Conservation (phyloP, 2,113 vertebrate species). For the Epinephelus moara region DNA sequence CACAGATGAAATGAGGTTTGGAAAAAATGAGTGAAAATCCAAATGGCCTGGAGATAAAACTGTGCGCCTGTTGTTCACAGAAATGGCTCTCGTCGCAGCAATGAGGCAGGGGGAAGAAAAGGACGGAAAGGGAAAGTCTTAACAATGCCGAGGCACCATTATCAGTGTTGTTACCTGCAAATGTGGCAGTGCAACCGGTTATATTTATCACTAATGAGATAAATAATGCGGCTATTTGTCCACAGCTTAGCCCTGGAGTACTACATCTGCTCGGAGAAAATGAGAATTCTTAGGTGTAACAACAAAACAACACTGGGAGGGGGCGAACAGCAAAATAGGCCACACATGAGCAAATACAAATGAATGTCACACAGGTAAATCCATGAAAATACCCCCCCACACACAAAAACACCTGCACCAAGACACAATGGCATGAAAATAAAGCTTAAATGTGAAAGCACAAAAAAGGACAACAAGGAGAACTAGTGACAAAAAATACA, state of each 20-base stretch:
- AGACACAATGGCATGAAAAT: not conserved
- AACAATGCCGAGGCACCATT: constrained; percentile 41
- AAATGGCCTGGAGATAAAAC: constrained; percentile 76
- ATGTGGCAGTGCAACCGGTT: constrained; percentile 56
- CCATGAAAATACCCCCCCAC: not conserved
- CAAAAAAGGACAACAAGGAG: not conserved
- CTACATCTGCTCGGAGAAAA: constrained; percentile 33
- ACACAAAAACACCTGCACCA: not conserved
- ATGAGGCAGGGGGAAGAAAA: constrained; percentile 36
- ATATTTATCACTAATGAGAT: constrained; percentile 78
- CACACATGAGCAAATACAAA: constrained; percentile 20
- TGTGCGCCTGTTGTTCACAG: constrained; percentile 69
- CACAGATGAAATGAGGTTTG: constrained; percentile 74
- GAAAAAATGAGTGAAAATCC: constrained; percentile 66
- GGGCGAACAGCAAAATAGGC: not conserved
- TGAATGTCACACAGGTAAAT: constrained; percentile 23
- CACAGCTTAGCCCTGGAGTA: constrained; percentile 50
- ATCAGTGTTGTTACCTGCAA: constrained; percentile 66
- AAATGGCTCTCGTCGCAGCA: constrained; percentile 57
- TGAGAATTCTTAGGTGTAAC: constrained; percentile 48
- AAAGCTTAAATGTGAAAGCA: not conserved
- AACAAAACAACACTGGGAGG: constrained; percentile 14
- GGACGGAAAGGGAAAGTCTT: constrained; percentile 24
- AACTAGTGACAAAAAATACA: not conserved
- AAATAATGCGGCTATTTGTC: constrained; percentile 71